A percentile compares a stretch with the other conserved stretches of the same genome.
phyloP scores from a whole-genome alignment of 2,113 vertebrate species.

The Brevimyrus niger region DNA sequence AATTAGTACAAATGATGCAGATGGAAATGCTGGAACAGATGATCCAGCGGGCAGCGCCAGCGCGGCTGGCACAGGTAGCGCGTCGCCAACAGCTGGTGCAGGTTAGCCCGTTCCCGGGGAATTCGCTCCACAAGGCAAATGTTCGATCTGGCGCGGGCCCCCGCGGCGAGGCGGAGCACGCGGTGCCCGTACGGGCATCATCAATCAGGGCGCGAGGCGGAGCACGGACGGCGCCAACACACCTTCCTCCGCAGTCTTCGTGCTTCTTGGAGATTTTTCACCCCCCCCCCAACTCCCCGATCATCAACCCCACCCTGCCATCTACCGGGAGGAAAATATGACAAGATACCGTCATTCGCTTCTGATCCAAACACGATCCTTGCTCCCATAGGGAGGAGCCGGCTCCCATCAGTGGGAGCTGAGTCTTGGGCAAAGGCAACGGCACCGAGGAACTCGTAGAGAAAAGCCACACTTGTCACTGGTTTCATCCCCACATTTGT shows the following conservation, averaged over 20 bases:
- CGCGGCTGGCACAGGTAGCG: slow-evolving; percentile 94
- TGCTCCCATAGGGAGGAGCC: neutral
- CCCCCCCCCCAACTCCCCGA: neutral
- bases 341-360: neutral
- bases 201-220: slow-evolving; percentile 32
- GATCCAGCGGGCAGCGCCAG: slow-evolving; percentile 89
- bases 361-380: neutral
- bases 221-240: slow-evolving; percentile 8
- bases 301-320: neutral
- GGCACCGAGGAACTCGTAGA: neutral
- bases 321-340: neutral
- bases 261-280: neutral
- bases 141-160: slow-evolving; percentile 87
- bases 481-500: neutral
- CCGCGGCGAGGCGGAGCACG: slow-evolving; percentile 54
- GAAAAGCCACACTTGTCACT: neutral
- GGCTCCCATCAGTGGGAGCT: neutral
- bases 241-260: neutral
- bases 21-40: slow-evolving; percentile 94
- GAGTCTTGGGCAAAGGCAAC: neutral
- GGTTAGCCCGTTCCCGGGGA: slow-evolving; percentile 98
- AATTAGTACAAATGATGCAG: slow-evolving; percentile 89
- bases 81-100: slow-evolving; percentile 99
- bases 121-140: slow-evolving; percentile 99
- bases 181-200: slow-evolving; percentile 61